A percentile compares a stretch with the other conserved stretches of the same genome.
Conservation (phyloP, 2,888 invertebrate genomes). For the Aromia moschata region DNA sequence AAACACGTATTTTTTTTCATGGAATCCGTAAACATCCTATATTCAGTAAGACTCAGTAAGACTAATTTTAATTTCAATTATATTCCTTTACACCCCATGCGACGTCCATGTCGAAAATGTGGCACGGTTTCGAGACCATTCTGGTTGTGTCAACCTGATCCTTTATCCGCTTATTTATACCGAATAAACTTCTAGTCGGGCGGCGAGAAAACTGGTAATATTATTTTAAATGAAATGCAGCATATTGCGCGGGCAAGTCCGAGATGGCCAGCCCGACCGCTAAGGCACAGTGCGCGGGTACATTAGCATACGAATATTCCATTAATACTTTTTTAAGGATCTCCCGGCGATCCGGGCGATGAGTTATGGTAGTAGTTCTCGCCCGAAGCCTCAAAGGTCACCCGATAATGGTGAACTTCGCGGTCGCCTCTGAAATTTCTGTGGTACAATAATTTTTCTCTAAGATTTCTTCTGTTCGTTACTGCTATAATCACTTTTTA, state of each 20-base stretch:
- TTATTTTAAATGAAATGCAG: constrained; percentile 24
- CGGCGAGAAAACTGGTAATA: constrained; percentile 22
- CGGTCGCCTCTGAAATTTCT: too few species aligned
- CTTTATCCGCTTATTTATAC: constrained; percentile 26
- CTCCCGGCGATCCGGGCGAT: constrained; percentile 41
- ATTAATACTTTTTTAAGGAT: constrained; percentile 42
- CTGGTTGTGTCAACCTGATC: constrained; percentile 24
- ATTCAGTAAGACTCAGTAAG: too few species aligned
- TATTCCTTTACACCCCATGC: not conserved
- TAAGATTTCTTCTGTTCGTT: too few species aligned
- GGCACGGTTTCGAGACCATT: constrained; percentile 3
- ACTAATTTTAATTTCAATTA: too few species aligned
- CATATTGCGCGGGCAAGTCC: constrained; percentile 18
- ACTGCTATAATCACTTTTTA: too few species aligned
- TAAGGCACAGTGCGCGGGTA: constrained; percentile 2
- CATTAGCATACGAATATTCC: constrained; percentile 48
- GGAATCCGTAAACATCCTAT: too few species aligned
- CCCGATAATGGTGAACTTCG: constrained; percentile 11
- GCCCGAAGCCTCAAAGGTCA: constrained; percentile 20
- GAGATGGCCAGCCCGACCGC: constrained; percentile 2
- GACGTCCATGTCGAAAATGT: constrained; percentile 4
- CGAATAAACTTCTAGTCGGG: constrained; percentile 20
- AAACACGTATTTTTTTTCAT: too few species aligned
- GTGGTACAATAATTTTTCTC: too few species aligned
- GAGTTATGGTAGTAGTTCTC: constrained; percentile 36